Conservation (phyloP, 2,888 invertebrate species). For the Polyommatus icarus region DNA sequence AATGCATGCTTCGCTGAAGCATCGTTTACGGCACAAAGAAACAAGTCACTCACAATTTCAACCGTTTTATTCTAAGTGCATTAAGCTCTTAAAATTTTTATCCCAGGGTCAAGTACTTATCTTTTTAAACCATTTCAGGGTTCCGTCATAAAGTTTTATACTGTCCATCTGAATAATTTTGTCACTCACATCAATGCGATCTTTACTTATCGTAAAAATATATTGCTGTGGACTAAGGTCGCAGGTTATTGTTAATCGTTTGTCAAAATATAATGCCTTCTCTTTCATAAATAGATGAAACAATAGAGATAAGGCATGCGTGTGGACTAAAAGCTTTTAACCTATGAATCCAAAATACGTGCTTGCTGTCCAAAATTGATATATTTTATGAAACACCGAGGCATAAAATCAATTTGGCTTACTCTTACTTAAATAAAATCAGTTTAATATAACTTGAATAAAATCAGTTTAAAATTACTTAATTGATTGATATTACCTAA, state of each 20-base stretch:
- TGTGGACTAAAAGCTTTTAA: not conserved
- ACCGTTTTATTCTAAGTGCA: conserved; percentile 3
- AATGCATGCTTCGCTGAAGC: not conserved
- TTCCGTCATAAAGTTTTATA: not conserved
- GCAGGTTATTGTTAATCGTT: not conserved
- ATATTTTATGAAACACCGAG: no score
- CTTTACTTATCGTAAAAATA: no score
- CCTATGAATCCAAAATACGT: no score
- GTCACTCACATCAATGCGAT: not conserved
- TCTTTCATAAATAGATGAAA: not conserved
- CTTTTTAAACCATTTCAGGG: not conserved
- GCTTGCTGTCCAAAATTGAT: no score
- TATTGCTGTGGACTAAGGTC: not conserved
- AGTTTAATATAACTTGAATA: no score
- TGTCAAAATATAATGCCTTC: not conserved
- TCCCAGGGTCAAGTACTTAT: not conserved
- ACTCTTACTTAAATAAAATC: no score
- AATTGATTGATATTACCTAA: no score
- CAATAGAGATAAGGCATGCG: not conserved
- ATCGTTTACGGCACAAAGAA: conserved; percentile 7
- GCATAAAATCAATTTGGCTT: no score
- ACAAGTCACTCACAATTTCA: not conserved
- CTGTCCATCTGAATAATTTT: not conserved
- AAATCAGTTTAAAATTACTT: no score
- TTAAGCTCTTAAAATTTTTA: not conserved